Evolutionary conservation across 1,140 invertebrate species (phyloP).

Genomic region (Drosophila tristis): DNA sequence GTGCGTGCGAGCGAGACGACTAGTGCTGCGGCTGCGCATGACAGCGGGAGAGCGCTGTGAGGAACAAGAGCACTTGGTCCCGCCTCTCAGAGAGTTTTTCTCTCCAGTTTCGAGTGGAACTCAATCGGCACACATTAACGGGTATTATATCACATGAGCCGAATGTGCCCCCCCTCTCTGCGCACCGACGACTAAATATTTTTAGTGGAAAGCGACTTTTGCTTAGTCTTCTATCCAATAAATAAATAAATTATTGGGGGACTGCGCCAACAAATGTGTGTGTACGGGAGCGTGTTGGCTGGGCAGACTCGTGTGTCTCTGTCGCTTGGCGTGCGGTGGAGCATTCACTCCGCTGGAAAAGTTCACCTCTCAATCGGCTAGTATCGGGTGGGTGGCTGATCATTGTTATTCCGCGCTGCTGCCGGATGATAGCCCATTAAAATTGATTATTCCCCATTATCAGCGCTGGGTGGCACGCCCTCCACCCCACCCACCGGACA

Average conservation of each 20-base stretch:
- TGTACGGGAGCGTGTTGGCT: background rate
- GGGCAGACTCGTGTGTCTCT: background rate
- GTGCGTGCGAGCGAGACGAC: too few species aligned
- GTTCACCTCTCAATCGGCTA: slow-evolving; percentile 56
- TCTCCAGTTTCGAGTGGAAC: slow-evolving; percentile 49
- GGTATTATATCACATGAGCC: too few species aligned
- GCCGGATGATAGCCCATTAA: slow-evolving; percentile 72
- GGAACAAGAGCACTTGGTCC: too few species aligned
- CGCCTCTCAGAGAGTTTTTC: too few species aligned
- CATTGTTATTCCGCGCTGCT: slow-evolving; percentile 64
- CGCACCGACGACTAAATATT: slow-evolving; percentile 20
- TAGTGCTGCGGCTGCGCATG: too few species aligned
- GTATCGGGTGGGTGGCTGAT: slow-evolving; percentile 2
- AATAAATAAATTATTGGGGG: slow-evolving; percentile 52
- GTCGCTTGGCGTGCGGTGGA: slow-evolving; percentile 24
- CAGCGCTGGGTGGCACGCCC: slow-evolving; percentile 29
- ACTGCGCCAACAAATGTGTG: slow-evolving; percentile 22
- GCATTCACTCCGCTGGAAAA: slow-evolving; percentile 29
- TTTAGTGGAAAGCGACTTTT: slow-evolving; percentile 55
- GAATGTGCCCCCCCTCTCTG: background rate
- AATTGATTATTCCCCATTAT: slow-evolving; percentile 76
- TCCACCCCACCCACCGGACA: too few species aligned
- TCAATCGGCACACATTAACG: too few species aligned
- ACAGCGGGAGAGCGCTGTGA: too few species aligned
- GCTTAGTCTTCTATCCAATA: slow-evolving; percentile 42